Percentiles rank a stretch among this genome's conserved stretches.
These are phyloP conservation scores for Melanogrammus aeglefinus DNA, from an alignment of 2,797 vertebrate species.

Conservation along the genomic window DNA sequence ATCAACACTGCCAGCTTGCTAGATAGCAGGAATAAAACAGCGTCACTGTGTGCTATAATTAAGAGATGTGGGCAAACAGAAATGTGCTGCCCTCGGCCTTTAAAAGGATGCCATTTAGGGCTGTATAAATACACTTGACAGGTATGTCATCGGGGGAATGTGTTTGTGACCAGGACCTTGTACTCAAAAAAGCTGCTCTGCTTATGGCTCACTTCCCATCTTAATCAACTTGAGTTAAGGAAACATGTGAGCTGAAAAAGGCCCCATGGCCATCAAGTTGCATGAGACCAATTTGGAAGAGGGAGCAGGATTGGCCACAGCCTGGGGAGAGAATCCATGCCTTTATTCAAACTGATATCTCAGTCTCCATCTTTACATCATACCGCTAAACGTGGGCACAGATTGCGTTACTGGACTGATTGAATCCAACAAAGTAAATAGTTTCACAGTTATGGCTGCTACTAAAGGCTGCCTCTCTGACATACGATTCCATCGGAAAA, in stretches of 20 bases:
- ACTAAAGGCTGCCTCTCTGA: not conserved
- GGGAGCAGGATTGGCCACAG: not conserved
- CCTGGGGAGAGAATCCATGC: not conserved
- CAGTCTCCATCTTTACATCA: not conserved
- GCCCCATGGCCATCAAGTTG: slow-evolving; percentile 33
- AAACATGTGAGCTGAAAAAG: slow-evolving; percentile 27
- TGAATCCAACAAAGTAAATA: not conserved
- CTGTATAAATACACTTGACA: not conserved
- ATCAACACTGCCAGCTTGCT: not conserved
- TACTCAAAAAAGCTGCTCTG: not conserved
- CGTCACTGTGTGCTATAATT: not conserved
- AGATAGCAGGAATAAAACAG: not conserved
- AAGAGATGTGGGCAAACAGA: not conserved
- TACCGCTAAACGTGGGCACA: not conserved
- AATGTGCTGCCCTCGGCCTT: slow-evolving; percentile 2
- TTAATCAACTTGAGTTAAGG: slow-evolving; percentile 53
- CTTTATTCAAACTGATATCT: no score
- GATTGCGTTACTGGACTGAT: not conserved
- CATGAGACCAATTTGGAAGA: slow-evolving; percentile 3
- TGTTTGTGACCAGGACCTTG: not conserved
- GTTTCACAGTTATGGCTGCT: not conserved
- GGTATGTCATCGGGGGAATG: not conserved
- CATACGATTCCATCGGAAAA: not conserved
- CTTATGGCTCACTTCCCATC: slow-evolving; percentile 40
- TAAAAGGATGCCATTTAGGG: not conserved